Evolutionary conservation across 2,888 invertebrate genomes (phyloP).

Genomic region (Eristalinus aeneus): DNA sequence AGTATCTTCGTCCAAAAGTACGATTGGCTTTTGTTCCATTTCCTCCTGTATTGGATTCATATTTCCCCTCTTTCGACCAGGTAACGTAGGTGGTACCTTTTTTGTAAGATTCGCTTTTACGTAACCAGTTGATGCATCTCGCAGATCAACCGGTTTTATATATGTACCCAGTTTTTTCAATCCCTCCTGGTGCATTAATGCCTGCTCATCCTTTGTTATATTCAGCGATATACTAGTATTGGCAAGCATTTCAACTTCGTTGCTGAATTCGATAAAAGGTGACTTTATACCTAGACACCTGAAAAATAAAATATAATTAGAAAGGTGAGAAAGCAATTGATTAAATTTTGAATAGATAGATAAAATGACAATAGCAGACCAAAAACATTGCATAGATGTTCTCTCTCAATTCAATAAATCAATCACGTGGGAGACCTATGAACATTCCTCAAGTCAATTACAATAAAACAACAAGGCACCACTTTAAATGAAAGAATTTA

Average conservation of each 20-base stretch:
- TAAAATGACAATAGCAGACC: too few relatives aligned
- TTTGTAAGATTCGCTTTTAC: slow-evolving; percentile 79
- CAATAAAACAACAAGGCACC: neutral
- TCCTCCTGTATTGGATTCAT: slow-evolving; percentile 79
- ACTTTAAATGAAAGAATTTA: neutral
- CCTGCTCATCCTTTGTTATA: slow-evolving; percentile 80
- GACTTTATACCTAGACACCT: slow-evolving; percentile 80
- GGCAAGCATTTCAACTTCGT: slow-evolving; percentile 78
- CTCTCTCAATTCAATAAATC: too few relatives aligned
- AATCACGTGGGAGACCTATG: too few relatives aligned
- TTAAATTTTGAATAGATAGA: neutral
- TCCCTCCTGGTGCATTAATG: slow-evolving; percentile 79
- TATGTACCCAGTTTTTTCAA: slow-evolving; percentile 79
- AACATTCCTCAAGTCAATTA: too few relatives aligned
- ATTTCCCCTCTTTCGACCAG: slow-evolving; percentile 71
- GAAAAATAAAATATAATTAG: slow-evolving; percentile 54
- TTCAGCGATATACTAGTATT: slow-evolving; percentile 80
- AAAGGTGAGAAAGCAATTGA: neutral
- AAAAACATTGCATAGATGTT: too few relatives aligned
- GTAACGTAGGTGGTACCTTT: slow-evolving; percentile 73
- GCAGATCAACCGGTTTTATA: slow-evolving; percentile 79
- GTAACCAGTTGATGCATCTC: slow-evolving; percentile 78
- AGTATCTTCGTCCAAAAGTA: slow-evolving; percentile 79
- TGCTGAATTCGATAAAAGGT: slow-evolving; percentile 80
- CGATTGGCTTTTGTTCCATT: slow-evolving; percentile 80